Evolutionary conservation across 2,888 invertebrate genomes (phyloP), one percentile per base, ranked within the genome.

Genomic region (Plebejus anna): DNA sequence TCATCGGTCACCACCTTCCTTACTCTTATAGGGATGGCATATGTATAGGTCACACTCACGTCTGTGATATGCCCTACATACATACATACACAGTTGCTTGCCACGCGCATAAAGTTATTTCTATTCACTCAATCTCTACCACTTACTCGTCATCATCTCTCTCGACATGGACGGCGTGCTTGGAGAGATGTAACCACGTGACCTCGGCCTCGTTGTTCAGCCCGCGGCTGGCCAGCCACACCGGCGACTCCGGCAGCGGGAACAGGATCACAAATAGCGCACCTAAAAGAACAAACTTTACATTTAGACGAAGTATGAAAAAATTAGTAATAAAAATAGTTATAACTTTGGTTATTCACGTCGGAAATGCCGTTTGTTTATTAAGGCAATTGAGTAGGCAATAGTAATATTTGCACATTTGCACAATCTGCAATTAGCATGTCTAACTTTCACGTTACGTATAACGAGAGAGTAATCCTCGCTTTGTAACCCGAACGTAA

Each of bases 221-320:
- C 0, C 94, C 94, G 32, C 88, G 87, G 6, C 89, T 84, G 75
- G 91, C 88, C 13, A 95, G 83, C 95, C 95, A 95, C 16, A 95
- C 91, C 0, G 96, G 96, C 0, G 96, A 96, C 85, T 96, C 96
- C 0, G 96, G 96, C 66, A 96, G 87, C 0, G 95, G 94, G 0
- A 95, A 81, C 22, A 95, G 88, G 4, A 94, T 84, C 71, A 95
- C 72, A 76, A 95, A 90, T 55, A 95, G 83, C 0, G 94, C 84
- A 73, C 89, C 90, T 86, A 76, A 55, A 75, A 28, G 42, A 22
- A 22, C 22, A 22, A 22, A 22, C 22, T 22, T 22, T 22, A 22
- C 22, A 22, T 22, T 22, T 22, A 22, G 22, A 22, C 22, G 22
- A 22, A 22, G 22, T 22, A 22, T 22, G 22, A 22, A 22, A 22